Conservation (phyloP, 2,113 vertebrate genomes). For the Hippopotamus amphibius region DNA sequence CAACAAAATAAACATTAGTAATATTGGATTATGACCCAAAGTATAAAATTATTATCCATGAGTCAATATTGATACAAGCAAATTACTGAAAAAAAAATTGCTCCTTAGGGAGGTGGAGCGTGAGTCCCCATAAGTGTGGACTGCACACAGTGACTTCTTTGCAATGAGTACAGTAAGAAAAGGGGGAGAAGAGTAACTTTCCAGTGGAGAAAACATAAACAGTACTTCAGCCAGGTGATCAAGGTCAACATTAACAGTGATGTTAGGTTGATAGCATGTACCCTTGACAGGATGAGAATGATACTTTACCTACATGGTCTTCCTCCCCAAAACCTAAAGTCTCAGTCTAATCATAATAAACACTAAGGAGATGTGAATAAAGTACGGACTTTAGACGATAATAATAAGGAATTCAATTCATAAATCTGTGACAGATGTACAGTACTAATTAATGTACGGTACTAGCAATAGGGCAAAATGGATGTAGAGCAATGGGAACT, state of each 20-base stretch:
- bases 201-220: background rate
- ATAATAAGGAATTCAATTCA: background rate
- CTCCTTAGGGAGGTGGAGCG: background rate
- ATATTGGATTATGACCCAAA: background rate
- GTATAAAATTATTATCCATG: slow-evolving; percentile 1
- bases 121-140: background rate
- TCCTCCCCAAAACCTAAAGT: background rate
- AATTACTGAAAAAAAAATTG: background rate
- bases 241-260: background rate
- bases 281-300: background rate
- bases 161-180: background rate
- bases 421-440: background rate
- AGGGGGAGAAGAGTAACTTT: background rate
- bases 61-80: background rate
- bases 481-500: background rate
- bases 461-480: background rate
- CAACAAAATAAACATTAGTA: background rate
- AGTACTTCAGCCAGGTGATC: background rate
- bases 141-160: background rate
- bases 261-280: background rate
- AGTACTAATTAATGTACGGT: background rate
- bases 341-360: background rate
- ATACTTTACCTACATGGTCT: background rate
- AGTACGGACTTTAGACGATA: background rate
- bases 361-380: background rate